Evolutionary conservation across 2,888 invertebrate species (phyloP).

Genomic region (Iselma pallidipennis): DNA sequence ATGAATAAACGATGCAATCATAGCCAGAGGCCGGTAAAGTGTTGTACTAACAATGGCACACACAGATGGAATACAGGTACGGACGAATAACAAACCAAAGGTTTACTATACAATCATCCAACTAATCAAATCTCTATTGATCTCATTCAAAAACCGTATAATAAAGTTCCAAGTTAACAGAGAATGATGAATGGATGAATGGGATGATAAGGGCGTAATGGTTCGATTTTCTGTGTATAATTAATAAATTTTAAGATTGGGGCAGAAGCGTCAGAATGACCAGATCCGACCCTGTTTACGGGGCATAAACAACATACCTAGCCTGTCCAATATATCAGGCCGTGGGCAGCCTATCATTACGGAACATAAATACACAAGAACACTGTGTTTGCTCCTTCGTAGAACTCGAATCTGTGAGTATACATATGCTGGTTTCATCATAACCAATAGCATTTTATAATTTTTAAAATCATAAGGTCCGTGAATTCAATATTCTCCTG

Average conservation of each 20-base stretch:
- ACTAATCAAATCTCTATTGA: no score
- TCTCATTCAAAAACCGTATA: no score
- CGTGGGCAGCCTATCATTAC: constrained; percentile 54
- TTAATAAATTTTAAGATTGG: background rate
- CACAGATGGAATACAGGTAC: constrained; percentile 17
- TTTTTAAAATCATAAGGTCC: constrained; percentile 37
- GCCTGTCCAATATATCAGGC: constrained; percentile 53
- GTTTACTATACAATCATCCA: no score
- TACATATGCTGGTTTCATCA: constrained; percentile 12
- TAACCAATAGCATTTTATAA: constrained; percentile 33
- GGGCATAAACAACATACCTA: constrained; percentile 49
- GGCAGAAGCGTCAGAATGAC: background rate
- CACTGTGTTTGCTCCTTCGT: constrained; percentile 39
- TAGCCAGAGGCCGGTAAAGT: constrained; percentile 50
- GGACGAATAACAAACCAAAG: no score
- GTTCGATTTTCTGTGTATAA: no score
- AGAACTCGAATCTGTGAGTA: constrained; percentile 31
- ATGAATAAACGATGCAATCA: constrained; percentile 48
- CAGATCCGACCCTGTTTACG: constrained; percentile 26
- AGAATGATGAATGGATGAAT: background rate
- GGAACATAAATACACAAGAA: constrained; percentile 52
- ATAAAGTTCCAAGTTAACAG: no score
- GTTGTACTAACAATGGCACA: constrained; percentile 49
- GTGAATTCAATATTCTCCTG: constrained; percentile 35
- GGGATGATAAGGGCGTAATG: no score